Evolutionary conservation across 2,797 vertebrate species (phyloP).

Genomic region (Sebastiscus albofasciatus): DNA sequence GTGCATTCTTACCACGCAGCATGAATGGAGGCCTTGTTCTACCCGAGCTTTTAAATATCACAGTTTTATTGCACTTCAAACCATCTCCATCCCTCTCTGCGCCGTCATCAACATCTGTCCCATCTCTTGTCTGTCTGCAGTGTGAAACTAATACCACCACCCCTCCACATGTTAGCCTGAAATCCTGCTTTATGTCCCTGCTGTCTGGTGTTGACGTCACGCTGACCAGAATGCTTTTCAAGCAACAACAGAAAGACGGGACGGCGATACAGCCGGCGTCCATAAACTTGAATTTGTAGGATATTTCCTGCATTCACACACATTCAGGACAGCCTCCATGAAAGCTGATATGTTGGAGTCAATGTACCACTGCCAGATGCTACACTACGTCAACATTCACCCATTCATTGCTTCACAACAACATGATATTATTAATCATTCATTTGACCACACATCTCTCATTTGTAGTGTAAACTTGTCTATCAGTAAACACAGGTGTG

Average conservation of each 20-base stretch:
- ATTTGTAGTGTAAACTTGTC: not conserved
- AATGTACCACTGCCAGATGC: constrained; percentile 45
- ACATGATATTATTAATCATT: not conserved
- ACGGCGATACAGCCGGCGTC: constrained; percentile 35
- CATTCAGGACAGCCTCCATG: not conserved
- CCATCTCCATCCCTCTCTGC: constrained; percentile 32
- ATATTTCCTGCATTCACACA: constrained; percentile 27
- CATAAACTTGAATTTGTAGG: constrained; percentile 70
- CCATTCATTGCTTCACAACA: not conserved
- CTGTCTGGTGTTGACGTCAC: constrained; percentile 63
- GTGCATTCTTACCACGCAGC: constrained; percentile 1
- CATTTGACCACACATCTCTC: not conserved
- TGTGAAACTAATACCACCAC: constrained; percentile 46
- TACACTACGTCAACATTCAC: not conserved
- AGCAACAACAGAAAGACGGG: constrained; percentile 33
- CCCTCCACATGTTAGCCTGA: constrained; percentile 37
- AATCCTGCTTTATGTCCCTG: constrained; percentile 64
- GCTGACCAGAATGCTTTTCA: constrained; percentile 60
- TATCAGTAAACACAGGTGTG: not conserved
- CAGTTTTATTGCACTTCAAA: constrained; percentile 51
- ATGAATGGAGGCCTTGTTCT: constrained; percentile 52
- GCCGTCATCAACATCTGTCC: constrained; percentile 61
- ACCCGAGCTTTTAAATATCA: constrained; percentile 43
- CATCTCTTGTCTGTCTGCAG: constrained; percentile 58
- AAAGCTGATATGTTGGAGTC: constrained; percentile 39